These are phyloP conservation scores for Mythimna albipuncta DNA, from an alignment of 2,888 invertebrate species.

Conservation along the genomic window DNA sequence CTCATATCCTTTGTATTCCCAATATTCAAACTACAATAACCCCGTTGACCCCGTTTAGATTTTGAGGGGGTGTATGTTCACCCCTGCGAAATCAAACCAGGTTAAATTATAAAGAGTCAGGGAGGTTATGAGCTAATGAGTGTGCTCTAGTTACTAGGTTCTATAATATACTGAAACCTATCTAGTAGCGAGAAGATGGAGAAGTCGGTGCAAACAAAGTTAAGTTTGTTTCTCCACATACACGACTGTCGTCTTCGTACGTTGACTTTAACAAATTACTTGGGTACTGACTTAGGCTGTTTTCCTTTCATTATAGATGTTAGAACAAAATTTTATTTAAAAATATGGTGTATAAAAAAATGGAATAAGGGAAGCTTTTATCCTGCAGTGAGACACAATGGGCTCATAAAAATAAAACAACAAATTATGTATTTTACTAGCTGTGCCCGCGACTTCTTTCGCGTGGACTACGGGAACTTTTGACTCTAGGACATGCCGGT, in stretches of 20 bases:
- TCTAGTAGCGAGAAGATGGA: constrained; percentile 20
- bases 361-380: too few species aligned
- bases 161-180: constrained; percentile 12
- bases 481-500: too few species aligned
- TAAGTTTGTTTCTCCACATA: constrained; percentile 28
- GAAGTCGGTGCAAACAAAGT: constrained; percentile 14
- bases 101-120: not conserved
- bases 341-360: too few species aligned
- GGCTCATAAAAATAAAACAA: too few species aligned
- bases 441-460: too few species aligned
- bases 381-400: too few species aligned
- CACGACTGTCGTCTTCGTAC: constrained; percentile 24
- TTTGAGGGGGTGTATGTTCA: not conserved
- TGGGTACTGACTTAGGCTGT: not conserved
- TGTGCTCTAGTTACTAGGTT: constrained; percentile 4
- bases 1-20: not conserved
- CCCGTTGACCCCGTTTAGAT: not conserved
- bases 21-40: not conserved
- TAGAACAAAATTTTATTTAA: too few species aligned
- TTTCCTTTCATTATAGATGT: constrained; percentile 16
- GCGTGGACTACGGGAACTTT: too few species aligned
- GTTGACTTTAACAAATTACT: constrained; percentile 38
- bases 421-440: too few species aligned
- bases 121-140: not conserved
- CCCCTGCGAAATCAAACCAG: not conserved